Evolutionary conservation across 2,888 invertebrate genomes (phyloP), one percentile per base, ranked within the genome.

Genomic region (Ganaspis brasiliensis): DNA sequence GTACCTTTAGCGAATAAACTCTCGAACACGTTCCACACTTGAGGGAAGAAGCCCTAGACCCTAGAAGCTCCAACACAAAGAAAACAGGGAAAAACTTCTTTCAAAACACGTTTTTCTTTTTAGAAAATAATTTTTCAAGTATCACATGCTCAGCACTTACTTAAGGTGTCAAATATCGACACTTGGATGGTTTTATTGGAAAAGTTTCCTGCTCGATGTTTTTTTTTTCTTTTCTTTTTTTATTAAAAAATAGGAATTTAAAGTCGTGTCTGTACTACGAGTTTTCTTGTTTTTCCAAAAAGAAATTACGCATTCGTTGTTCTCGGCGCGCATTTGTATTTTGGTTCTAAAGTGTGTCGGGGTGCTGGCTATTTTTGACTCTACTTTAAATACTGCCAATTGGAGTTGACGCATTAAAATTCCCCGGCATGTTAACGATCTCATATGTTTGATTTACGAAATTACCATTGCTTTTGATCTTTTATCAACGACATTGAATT

Each of bases 1-100:
- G 83, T 81, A 49, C 75, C 77, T 78, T 63, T 75, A 72, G 77
- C 21, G 52, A 75, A 55, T 31, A 67, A 26, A n/a, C 73, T 56
- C 63, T 45, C 45, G 37, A 49, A 52, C 49, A 76, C 78, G 80
- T 83, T 83, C 78, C 6, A 63, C 45, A 40, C 67, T 67, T 67
- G 40, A 67, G 24, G 24, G 4, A 45, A 67, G 59, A 31, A 59
- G 40, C 45, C 45, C 67, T 67, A 16, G 14, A 63, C 37, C 37
- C n/a, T 26, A 67, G 26, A 52, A 52, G 52, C 52, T 52, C 52
- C 52, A 52, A 52, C 49, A 52, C 26, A 26, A 67, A 14, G 21
- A 26, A 49, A 45, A 21, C 45, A 14, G n/a, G 16, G 24, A 67
- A 40, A 45, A 67, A 67, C n/a, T 26, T 10, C 24, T 40, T 26